Conservation (phyloP, 2,113 vertebrate genomes). For the Perca fluviatilis region DNA sequence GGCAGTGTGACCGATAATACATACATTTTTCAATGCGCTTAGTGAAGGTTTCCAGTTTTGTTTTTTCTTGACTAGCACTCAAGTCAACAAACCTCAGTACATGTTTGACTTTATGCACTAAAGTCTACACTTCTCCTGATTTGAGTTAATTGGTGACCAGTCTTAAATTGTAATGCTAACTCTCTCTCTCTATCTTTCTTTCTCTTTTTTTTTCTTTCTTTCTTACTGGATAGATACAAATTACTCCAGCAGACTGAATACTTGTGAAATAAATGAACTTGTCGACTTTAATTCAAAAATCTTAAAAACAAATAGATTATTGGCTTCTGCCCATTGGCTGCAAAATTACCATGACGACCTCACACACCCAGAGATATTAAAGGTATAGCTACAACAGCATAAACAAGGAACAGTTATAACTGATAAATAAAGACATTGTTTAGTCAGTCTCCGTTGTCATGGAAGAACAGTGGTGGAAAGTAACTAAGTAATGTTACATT, state of each 20-base stretch:
- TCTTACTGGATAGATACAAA: too few species aligned
- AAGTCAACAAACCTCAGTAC: slow-evolving; percentile 2
- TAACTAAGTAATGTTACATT: too few species aligned
- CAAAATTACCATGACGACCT: not conserved
- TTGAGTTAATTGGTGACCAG: not conserved
- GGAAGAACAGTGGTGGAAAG: too few species aligned
- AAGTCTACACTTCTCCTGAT: not conserved
- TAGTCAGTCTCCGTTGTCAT: too few species aligned
- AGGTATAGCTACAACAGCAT: not conserved
- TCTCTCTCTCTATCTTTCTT: too few species aligned
- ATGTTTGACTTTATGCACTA: not conserved
- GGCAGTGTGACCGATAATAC: not conserved
- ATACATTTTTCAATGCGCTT: not conserved
- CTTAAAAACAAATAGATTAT: too few species aligned
- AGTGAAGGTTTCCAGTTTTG: not conserved
- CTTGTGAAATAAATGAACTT: too few species aligned
- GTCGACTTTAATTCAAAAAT: too few species aligned
- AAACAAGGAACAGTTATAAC: too few species aligned
- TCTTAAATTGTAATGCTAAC: not conserved
- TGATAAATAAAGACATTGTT: too few species aligned
- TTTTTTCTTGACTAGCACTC: not conserved
- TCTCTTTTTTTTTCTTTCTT: too few species aligned
- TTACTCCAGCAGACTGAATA: too few species aligned
- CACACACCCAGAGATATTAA: not conserved
- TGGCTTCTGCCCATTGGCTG: not conserved